phyloP scores from a whole-genome alignment of 2,888 invertebrate species.

The Rotaria sp. region DNA sequence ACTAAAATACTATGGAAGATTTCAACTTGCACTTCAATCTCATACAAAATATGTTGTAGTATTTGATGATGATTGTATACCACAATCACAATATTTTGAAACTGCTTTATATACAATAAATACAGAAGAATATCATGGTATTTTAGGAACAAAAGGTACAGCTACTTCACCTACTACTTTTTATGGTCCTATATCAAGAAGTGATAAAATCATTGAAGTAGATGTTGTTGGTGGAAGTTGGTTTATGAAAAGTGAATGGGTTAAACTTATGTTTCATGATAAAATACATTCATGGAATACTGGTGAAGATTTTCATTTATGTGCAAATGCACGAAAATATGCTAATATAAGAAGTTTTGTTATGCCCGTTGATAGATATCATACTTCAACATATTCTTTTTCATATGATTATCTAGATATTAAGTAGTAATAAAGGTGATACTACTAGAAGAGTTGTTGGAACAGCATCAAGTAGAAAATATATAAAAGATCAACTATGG shows the following conservation, averaged over 20 bases:
- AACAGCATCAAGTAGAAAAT: too few relatives aligned
- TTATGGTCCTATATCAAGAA: too few relatives aligned
- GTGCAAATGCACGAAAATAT: conserved; percentile 27
- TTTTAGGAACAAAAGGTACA: too few relatives aligned
- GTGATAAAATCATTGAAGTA: neutral
- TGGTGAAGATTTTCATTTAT: conserved; percentile 31
- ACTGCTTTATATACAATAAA: too few relatives aligned
- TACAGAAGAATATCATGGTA: too few relatives aligned
- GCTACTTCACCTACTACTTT: too few relatives aligned
- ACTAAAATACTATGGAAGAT: conserved; percentile 22
- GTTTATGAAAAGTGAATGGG: conserved; percentile 27
- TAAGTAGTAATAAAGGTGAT: too few relatives aligned
- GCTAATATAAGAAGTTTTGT: conserved; percentile 29
- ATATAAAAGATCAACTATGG: too few relatives aligned
- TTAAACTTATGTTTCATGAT: conserved; percentile 23
- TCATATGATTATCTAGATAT: too few relatives aligned
- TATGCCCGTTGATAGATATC: neutral
- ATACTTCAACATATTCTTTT: too few relatives aligned
- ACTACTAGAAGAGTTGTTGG: too few relatives aligned
- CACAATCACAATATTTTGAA: too few relatives aligned
- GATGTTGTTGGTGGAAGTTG: conserved; percentile 31
- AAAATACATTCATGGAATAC: conserved; percentile 29
- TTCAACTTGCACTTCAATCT: conserved; percentile 8
- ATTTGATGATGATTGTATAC: conserved; percentile 24
- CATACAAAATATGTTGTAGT: conserved; percentile 16